Percentiles rank a stretch among this genome's conserved stretches.
phyloP scores from a whole-genome alignment of 2,113 vertebrate species.

The Trogon melanurus region DNA sequence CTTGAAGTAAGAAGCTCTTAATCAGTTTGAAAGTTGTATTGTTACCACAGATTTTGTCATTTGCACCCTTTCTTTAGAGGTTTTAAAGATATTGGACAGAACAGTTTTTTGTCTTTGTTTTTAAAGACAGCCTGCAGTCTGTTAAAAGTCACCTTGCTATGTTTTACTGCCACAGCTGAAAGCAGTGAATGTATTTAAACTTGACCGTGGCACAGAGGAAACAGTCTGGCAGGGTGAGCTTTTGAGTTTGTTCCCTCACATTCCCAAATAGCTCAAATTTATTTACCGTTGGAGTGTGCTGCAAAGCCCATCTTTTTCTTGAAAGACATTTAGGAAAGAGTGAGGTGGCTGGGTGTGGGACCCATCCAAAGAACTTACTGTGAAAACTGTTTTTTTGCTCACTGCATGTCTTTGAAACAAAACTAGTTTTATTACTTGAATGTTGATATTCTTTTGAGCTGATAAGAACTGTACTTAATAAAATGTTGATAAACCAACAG shows the following conservation, averaged over 20 bases:
- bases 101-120: neutral
- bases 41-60: neutral
- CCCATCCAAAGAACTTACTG: neutral
- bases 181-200: neutral
- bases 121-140: neutral
- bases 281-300: slow-evolving; percentile 13
- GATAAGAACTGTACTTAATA: neutral
- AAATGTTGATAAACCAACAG: neutral
- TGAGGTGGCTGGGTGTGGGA: neutral
- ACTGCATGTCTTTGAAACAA: neutral
- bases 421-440: neutral
- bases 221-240: neutral
- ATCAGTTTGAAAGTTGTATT: neutral
- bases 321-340: neutral
- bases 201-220: neutral
- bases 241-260: neutral
- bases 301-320: neutral
- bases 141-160: neutral
- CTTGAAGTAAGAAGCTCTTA: neutral
- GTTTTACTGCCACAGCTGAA: neutral
- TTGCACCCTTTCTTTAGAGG: neutral
- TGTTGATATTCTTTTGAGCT: neutral
- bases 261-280: neutral
- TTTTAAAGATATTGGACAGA: neutral
- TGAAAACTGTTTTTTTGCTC: neutral